A percentile compares a stretch with the other conserved stretches of the same genome.
phyloP scores from a whole-genome alignment of 1,140 invertebrate genomes.

The Anastrepha ludens region DNA sequence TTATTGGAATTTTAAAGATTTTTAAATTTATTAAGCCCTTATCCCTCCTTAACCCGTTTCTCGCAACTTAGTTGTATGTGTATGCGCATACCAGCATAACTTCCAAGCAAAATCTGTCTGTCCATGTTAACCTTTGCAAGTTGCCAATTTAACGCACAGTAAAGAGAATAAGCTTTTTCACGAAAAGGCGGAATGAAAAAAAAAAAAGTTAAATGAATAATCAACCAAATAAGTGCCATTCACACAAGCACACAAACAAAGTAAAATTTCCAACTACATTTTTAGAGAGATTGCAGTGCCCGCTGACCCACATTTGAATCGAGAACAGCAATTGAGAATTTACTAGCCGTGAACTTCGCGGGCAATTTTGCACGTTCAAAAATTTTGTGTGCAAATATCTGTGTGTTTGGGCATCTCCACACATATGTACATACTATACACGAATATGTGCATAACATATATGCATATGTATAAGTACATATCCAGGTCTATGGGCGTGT shows the following conservation, averaged over 20 bases:
- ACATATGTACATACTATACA: background rate
- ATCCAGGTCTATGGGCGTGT: background rate
- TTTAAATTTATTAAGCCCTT: no score
- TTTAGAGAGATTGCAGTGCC: background rate
- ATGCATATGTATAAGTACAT: background rate
- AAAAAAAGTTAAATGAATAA: background rate
- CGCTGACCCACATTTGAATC: background rate
- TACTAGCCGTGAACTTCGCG: conserved; percentile 30
- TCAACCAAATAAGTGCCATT: background rate
- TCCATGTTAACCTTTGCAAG: background rate
- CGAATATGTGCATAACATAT: background rate
- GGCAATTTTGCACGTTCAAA: conserved; percentile 8
- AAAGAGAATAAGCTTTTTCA: background rate
- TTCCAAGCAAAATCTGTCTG: background rate
- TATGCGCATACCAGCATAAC: background rate
- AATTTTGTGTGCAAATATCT: conserved; percentile 7
- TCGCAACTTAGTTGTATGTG: no score
- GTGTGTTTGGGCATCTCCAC: background rate
- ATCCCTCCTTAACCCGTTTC: no score
- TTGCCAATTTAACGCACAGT: background rate
- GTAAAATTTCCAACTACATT: background rate
- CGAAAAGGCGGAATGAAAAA: background rate
- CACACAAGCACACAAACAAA: background rate
- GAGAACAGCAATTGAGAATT: conserved; percentile 25
- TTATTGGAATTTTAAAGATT: no score